Percentiles rank a stretch among this genome's conserved stretches.
Evolutionary conservation across 2,797 vertebrate species (phyloP).

Genomic region (Bradypodion pumilum): DNA sequence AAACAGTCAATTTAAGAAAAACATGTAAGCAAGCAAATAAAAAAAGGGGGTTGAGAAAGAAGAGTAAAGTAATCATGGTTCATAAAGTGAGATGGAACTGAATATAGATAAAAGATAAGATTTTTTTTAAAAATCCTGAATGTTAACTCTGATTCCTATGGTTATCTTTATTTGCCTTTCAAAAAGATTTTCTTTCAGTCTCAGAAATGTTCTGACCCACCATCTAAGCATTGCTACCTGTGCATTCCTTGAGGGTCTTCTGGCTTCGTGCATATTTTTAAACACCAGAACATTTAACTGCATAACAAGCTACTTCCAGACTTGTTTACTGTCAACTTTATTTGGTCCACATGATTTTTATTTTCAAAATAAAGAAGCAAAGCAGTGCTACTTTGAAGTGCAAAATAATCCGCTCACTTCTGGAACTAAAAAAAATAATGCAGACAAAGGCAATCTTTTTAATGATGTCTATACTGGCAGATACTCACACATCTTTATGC

Average conservation of each 20-base stretch:
- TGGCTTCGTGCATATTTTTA: neutral
- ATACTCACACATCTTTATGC: neutral
- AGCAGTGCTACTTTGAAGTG: neutral
- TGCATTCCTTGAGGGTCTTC: neutral
- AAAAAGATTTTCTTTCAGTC: neutral
- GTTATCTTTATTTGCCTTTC: neutral
- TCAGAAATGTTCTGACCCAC: neutral
- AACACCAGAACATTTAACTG: neutral
- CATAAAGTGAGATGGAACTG: neutral
- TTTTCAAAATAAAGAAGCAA: neutral
- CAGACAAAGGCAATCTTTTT: neutral
- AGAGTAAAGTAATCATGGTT: neutral
- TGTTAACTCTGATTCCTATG: neutral
- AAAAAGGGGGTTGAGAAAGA: slow-evolving; percentile 33
- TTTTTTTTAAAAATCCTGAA: neutral
- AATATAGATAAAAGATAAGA: neutral
- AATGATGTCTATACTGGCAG: neutral
- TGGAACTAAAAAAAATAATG: neutral
- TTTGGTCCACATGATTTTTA: neutral
- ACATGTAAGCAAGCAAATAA: neutral
- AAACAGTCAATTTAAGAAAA: neutral
- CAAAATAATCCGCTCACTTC: neutral
- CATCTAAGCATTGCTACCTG: neutral
- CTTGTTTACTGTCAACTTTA: slow-evolving; percentile 7
- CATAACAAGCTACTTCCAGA: slow-evolving; percentile 14